A percentile compares a stretch with the other conserved stretches of the same genome.
These are phyloP conservation scores for Oeneis ivallda DNA, from an alignment of 2,888 invertebrate genomes.

Conservation along the genomic window DNA sequence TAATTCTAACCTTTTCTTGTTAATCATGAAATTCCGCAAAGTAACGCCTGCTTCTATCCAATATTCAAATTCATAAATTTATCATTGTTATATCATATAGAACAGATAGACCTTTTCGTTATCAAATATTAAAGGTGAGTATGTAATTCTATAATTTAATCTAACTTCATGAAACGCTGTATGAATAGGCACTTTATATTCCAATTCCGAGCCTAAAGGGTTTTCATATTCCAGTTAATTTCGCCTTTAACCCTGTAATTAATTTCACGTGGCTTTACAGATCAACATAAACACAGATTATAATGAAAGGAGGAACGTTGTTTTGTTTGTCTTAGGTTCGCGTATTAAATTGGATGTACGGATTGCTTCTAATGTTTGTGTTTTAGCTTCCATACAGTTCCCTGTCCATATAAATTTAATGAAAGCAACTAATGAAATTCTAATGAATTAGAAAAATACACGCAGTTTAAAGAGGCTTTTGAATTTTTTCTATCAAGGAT, in stretches of 20 bases:
- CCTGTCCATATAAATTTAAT: conserved; percentile 15
- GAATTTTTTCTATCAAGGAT: neutral
- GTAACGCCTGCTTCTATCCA: too few relatives aligned
- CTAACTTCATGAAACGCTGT: conserved; percentile 22
- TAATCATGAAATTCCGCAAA: too few relatives aligned
- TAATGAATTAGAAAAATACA: neutral
- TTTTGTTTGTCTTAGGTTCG: conserved; percentile 46
- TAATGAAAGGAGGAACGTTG: conserved; percentile 48
- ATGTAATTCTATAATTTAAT: conserved; percentile 19
- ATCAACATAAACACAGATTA: conserved; percentile 52
- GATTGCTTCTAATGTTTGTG: conserved; percentile 39
- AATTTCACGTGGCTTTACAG: conserved; percentile 52
- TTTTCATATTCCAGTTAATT: conserved; percentile 47
- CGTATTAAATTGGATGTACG: conserved; percentile 41
- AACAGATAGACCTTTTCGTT: conserved; percentile 12
- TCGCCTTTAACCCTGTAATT: conserved; percentile 48
- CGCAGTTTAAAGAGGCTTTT: neutral
- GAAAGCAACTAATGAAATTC: conserved; percentile 10
- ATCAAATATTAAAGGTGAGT: conserved; percentile 17
- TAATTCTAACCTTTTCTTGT: too few relatives aligned
- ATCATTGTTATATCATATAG: neutral
- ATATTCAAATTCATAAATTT: too few relatives aligned
- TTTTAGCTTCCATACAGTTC: conserved; percentile 27
- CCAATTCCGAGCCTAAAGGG: conserved; percentile 28
- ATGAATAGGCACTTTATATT: conserved; percentile 26